Conservation (phyloP, 2,797 vertebrate species). For the Rhincodon typus region DNA sequence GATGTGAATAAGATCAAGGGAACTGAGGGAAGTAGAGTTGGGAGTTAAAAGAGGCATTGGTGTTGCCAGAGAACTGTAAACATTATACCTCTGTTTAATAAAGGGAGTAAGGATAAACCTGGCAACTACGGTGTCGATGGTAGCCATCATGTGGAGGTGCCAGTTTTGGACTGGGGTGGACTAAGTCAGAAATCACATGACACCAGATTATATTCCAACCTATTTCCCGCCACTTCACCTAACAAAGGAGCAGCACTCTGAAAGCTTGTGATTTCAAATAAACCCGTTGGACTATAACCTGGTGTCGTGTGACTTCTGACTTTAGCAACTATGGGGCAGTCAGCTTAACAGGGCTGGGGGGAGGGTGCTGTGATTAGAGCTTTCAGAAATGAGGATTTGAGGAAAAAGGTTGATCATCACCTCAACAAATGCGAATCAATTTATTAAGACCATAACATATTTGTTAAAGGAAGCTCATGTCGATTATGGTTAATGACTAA, state of each 20-base stretch:
- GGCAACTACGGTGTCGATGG: no score
- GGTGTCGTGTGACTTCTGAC: no score
- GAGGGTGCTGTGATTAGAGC: neutral
- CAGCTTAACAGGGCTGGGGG: neutral
- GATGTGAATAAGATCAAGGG: no score
- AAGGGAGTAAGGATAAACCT: no score
- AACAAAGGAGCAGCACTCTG: no score
- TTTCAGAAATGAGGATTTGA: neutral
- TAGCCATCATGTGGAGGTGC: no score
- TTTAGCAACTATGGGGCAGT: neutral
- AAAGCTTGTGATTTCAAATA: no score
- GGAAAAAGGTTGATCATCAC: neutral
- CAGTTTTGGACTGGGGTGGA: no score
- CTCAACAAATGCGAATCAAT: neutral
- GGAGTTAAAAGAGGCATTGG: neutral
- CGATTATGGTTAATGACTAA: neutral
- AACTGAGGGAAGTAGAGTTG: neutral
- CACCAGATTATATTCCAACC: no score
- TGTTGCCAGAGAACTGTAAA: neutral
- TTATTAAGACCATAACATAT: neutral
- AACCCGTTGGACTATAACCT: no score
- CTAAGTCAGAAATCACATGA: no score
- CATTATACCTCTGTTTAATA: neutral
- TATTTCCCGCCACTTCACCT: no score
- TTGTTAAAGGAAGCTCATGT: neutral